Conservation (phyloP, 2,113 vertebrate species). For the Euleptes europaea region DNA sequence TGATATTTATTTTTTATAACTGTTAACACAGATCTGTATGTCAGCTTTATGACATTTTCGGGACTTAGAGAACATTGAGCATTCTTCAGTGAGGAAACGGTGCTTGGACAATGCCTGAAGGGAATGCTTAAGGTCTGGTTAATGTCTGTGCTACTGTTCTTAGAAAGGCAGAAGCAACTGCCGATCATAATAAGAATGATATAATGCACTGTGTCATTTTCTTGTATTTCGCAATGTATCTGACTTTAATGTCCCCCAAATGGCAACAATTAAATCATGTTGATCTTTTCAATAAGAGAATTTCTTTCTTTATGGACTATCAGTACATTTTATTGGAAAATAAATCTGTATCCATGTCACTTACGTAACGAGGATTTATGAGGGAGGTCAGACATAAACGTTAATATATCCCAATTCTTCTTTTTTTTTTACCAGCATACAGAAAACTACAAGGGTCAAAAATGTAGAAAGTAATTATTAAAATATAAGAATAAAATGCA, state of each 20-base stretch:
- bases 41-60: conserved; percentile 66
- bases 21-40: conserved; percentile 42
- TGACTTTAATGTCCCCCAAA: conserved; percentile 55
- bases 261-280: conserved; percentile 62
- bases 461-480: neutral
- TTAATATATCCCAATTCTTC: conserved; percentile 15
- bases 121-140: conserved; percentile 70
- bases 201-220: conserved; percentile 59
- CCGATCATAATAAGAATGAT: conserved; percentile 33
- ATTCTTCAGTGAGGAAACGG: conserved; percentile 71
- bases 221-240: conserved; percentile 61
- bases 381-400: conserved; percentile 14
- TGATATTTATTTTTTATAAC: conserved; percentile 63
- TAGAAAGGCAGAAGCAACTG: conserved; percentile 26
- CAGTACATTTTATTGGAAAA: conserved; percentile 12
- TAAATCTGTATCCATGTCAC: neutral
- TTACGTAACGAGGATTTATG: neutral
- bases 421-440: neutral
- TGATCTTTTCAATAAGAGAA: conserved; percentile 58
- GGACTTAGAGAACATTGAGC: conserved; percentile 24
- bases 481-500: too few relatives aligned
- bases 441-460: neutral
- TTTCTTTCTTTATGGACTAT: conserved; percentile 14
- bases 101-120: conserved; percentile 69
- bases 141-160: conserved; percentile 65